A percentile compares a stretch with the other conserved stretches of the same genome.
Conservation (phyloP, 2,797 vertebrate genomes). For the Protosalanx chinensis region DNA sequence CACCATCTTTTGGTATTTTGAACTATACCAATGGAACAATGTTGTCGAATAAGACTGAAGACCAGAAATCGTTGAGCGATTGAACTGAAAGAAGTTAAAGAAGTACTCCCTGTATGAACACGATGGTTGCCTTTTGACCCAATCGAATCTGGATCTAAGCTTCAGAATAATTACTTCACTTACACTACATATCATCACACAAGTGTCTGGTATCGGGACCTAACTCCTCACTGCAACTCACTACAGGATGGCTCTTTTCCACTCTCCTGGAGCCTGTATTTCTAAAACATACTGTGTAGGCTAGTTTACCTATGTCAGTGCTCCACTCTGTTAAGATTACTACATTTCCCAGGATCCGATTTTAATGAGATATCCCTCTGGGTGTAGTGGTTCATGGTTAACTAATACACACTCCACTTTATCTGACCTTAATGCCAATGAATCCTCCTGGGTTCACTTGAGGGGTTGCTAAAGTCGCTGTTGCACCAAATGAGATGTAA, state of each 20-base stretch:
- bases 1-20: not conserved
- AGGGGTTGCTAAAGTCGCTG: too few species aligned
- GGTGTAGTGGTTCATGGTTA: too few species aligned
- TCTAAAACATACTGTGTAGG: not conserved
- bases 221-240: not conserved
- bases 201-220: too few species aligned
- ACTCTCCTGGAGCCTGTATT: not conserved
- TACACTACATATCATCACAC: too few species aligned
- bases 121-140: not conserved
- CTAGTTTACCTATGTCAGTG: not conserved
- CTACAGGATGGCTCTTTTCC: not conserved
- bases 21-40: not conserved
- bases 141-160: too few species aligned
- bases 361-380: not conserved
- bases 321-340: not conserved
- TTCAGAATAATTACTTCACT: too few species aligned
- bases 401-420: not conserved
- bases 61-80: too few species aligned
- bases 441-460: too few species aligned
- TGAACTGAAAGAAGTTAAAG: too few species aligned
- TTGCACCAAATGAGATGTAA: not conserved
- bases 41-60: not conserved
- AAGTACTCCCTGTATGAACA: not conserved
- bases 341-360: not conserved
- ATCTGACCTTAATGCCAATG: not conserved